These are phyloP conservation scores for Scaptomyza tumidula DNA, from an alignment of 2,888 invertebrate genomes.

Conservation along the genomic window DNA sequence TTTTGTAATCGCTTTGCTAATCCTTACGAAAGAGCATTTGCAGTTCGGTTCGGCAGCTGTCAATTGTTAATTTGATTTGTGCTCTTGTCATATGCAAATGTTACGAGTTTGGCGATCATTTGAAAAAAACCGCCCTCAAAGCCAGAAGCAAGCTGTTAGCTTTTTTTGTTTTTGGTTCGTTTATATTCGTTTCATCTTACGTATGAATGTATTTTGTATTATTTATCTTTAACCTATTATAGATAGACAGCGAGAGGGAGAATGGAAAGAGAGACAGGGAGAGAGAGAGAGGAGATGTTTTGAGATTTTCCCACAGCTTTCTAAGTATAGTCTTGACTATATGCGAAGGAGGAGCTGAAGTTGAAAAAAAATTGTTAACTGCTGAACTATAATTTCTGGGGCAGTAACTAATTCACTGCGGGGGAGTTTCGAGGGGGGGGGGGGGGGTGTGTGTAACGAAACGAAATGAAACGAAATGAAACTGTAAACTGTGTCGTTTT, in stretches of 20 bases:
- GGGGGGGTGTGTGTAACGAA: conserved; percentile 5
- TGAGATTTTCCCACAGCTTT: conserved; percentile 57
- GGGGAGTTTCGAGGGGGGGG: not conserved
- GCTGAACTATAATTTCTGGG: conserved; percentile 61
- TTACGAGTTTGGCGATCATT: conserved; percentile 37
- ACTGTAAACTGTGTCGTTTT: conserved; percentile 76
- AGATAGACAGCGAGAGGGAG: not conserved
- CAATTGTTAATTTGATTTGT: not conserved
- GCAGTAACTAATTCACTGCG: conserved; percentile 25
- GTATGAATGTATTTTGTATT: conserved; percentile 5
- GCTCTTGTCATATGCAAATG: conserved; percentile 48
- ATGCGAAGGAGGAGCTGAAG: not conserved
- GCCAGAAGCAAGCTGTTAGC: conserved; percentile 58
- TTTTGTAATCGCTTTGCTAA: no score
- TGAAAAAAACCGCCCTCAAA: conserved; percentile 42
- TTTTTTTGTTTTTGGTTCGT: conserved; percentile 33
- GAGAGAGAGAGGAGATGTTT: not conserved
- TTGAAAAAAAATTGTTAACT: conserved; percentile 49
- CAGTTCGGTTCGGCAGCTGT: not conserved
- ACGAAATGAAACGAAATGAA: conserved; percentile 4
- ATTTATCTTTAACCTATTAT: conserved; percentile 3
- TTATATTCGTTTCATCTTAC: conserved; percentile 13
- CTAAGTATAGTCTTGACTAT: conserved; percentile 35
- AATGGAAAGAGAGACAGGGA: not conserved
- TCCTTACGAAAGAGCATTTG: conserved; percentile 1